A percentile compares a stretch with the other conserved stretches of the same genome.
phyloP scores from a whole-genome alignment of 1,140 invertebrate genomes.

The Thaumatotibia leucotreta region DNA sequence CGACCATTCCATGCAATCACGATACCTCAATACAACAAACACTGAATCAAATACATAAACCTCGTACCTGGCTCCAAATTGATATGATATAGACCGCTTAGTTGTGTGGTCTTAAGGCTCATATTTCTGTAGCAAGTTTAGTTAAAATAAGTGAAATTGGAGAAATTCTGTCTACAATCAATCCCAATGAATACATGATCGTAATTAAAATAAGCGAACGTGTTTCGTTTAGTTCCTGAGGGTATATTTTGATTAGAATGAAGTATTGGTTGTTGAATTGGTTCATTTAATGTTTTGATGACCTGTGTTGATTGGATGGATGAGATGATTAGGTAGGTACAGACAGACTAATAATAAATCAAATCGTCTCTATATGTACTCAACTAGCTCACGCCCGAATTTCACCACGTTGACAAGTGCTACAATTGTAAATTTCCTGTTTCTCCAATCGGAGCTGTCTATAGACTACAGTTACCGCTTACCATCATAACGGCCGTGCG shows the following conservation, averaged over 20 bases:
- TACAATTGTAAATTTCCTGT: too few relatives aligned
- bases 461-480: too few relatives aligned
- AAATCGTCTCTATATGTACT: too few relatives aligned
- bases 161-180: not conserved
- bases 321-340: too few relatives aligned
- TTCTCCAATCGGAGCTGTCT: too few relatives aligned
- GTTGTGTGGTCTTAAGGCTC: not conserved
- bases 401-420: too few relatives aligned
- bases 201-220: not conserved
- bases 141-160: not conserved
- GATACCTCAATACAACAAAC: constrained; percentile 31
- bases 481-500: too few relatives aligned
- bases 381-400: too few relatives aligned
- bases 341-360: too few relatives aligned
- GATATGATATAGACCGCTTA: not conserved
- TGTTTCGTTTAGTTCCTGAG: not conserved
- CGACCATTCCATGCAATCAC: constrained; percentile 35
- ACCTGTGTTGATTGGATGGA: not conserved
- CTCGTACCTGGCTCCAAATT: not conserved
- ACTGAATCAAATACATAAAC: not conserved
- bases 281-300: not conserved
- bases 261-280: not conserved
- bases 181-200: constrained; percentile 9
- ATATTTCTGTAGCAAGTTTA: not conserved
- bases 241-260: constrained; percentile 4